These are phyloP conservation scores for Gila orcuttii DNA, from an alignment of 2,113 vertebrate genomes.

Conservation along the genomic window DNA sequence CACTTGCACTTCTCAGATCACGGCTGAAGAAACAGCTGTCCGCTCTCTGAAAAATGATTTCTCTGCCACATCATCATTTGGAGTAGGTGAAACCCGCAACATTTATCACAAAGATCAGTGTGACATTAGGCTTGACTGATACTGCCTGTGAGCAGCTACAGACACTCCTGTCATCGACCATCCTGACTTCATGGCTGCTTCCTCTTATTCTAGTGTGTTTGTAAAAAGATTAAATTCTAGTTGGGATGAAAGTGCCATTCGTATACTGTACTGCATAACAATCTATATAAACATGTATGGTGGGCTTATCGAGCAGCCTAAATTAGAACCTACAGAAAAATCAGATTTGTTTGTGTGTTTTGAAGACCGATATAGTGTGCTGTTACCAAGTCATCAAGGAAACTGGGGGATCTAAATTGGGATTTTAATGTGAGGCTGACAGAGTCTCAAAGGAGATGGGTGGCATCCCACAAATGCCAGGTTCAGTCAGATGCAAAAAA, in stretches of 20 bases:
- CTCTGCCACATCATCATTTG: conserved; percentile 38
- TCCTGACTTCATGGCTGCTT: neutral
- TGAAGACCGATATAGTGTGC: conserved; percentile 20
- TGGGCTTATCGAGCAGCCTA: neutral
- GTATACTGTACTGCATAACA: neutral
- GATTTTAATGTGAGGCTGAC: conserved; percentile 51
- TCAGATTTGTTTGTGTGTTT: conserved; percentile 30
- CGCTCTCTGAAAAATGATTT: conserved; percentile 46
- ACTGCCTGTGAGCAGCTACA: conserved; percentile 33
- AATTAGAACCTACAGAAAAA: conserved; percentile 16
- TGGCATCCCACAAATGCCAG: conserved; percentile 51
- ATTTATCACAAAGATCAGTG: conserved; percentile 55
- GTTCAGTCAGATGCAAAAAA: conserved; percentile 48
- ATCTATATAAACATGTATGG: neutral
- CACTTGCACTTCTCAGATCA: neutral
- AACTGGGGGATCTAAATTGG: conserved; percentile 38
- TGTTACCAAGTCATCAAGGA: conserved; percentile 18
- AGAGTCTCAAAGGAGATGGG: conserved; percentile 34
- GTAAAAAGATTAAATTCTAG: neutral
- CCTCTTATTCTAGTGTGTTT: neutral
- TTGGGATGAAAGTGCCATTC: neutral
- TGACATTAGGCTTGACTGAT: conserved; percentile 55
- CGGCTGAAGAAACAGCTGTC: neutral
- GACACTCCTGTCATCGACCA: conserved; percentile 20
- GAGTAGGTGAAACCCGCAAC: conserved; percentile 40